A percentile compares a stretch with the other conserved stretches of the same genome.
These are phyloP conservation scores for Cerceris rybyensis DNA, from an alignment of 2,888 invertebrate genomes.

Conservation along the genomic window DNA sequence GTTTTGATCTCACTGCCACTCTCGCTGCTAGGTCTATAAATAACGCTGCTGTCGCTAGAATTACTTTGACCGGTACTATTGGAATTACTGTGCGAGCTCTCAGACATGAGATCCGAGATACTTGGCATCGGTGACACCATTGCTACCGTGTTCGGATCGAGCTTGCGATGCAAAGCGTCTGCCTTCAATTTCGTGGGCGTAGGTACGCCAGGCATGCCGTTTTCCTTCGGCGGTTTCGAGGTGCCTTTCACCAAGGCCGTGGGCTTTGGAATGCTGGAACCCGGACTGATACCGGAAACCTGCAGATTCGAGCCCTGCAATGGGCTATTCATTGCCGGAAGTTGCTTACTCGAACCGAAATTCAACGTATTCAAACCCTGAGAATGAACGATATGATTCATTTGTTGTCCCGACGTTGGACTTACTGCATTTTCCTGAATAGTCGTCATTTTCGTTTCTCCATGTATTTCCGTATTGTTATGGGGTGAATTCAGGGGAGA, in stretches of 20 bases:
- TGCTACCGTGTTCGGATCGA: conserved; percentile 78
- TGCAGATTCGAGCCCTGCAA: conserved; percentile 52
- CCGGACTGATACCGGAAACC: conserved; percentile 69
- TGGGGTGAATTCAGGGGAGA: conserved; percentile 11
- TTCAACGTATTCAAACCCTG: conserved; percentile 33
- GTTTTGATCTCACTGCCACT: conserved; percentile 85
- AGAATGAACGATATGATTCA: neutral
- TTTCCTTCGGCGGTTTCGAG: conserved; percentile 87
- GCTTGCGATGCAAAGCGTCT: conserved; percentile 76
- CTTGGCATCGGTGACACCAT: conserved; percentile 91
- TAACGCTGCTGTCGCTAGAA: conserved; percentile 89
- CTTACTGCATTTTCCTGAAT: conserved; percentile 26
- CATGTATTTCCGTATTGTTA: conserved; percentile 12
- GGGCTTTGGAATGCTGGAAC: conserved; percentile 93
- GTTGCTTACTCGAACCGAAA: conserved; percentile 49
- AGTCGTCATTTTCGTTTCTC: conserved; percentile 28
- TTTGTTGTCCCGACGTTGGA: neutral
- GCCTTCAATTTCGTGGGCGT: conserved; percentile 82
- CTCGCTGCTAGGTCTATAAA: conserved; percentile 89
- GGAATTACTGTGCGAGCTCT: conserved; percentile 85
- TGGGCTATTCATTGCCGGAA: conserved; percentile 48
- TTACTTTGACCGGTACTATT: conserved; percentile 87
- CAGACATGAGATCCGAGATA: conserved; percentile 85
- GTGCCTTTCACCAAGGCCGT: conserved; percentile 96
- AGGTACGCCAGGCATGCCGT: conserved; percentile 80